phyloP scores from a whole-genome alignment of 1,140 invertebrate species.

The Pantala flavescens region DNA sequence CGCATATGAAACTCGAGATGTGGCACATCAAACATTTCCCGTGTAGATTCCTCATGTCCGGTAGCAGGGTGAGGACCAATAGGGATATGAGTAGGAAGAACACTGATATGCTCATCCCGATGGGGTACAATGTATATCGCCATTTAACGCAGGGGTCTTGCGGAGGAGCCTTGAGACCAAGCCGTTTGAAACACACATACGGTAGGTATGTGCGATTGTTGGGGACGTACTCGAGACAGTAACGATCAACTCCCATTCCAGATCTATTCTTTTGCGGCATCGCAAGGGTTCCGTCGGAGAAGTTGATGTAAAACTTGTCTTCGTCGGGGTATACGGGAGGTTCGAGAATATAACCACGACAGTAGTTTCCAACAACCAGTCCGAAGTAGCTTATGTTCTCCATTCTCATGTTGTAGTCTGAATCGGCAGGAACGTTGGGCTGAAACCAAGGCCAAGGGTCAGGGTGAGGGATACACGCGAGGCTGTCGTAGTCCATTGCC shows the following conservation, averaged over 20 bases:
- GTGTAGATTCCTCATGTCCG: conserved; percentile 36
- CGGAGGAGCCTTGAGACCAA: not conserved
- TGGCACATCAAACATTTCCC: conserved; percentile 39
- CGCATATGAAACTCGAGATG: conserved; percentile 36
- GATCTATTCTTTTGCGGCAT: not conserved
- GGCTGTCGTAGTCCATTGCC: not conserved
- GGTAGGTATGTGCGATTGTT: not conserved
- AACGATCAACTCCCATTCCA: not conserved
- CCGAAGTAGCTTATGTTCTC: not conserved
- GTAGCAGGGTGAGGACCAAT: conserved; percentile 36
- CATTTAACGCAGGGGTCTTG: not conserved
- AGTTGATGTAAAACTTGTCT: not conserved
- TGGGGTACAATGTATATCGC: not conserved
- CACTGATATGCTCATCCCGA: conserved; percentile 39
- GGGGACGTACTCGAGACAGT: not conserved
- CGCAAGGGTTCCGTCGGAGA: not conserved
- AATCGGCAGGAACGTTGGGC: not conserved
- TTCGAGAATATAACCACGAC: not conserved
- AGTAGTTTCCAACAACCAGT: not conserved
- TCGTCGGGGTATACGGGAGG: not conserved
- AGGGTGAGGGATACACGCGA: not conserved
- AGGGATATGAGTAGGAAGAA: conserved; percentile 42
- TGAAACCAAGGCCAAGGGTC: not conserved
- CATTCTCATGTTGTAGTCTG: not conserved
- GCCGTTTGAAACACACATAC: conserved; percentile 14